Base-by-base conservation (phyloP, 2,888 invertebrate species). In the Hartigia nigra region DNA sequence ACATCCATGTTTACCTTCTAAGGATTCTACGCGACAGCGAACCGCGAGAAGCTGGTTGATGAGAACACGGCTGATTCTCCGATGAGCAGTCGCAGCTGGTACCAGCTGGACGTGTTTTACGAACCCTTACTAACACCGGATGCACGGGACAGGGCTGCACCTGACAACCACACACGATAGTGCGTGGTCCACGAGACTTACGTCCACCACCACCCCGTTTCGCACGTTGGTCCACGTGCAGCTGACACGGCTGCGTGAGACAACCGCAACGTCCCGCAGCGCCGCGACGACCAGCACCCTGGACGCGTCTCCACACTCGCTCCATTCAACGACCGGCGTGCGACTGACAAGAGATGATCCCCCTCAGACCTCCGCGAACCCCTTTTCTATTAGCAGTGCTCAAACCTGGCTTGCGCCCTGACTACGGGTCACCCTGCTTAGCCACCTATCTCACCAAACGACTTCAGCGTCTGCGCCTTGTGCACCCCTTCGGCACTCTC, bases 261-360 rank as follows among this genome's bases (percentile, higher is more conserved):
- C 90, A 90, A 70, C 88, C 89, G 84, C 90, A 90, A 74, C 89
- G 88, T 81, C 85, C 89, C 82, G 85, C 83, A 79, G 83, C 83
- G 80, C 88, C 87, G 74, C 90, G 89, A 84, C 89, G 90, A 77
- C 90, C 89, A 82, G 90, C 90, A 81, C 89, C 87, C 83, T 91
- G 91, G 78, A 91, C 91, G 80, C 91, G 90, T 87, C 88, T 90
- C 91, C 91, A 91, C 85, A 91, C 90, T 87, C 91, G 90, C 89
- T 91, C 91, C 91, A 91, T 91, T 90, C 90, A 87, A 90, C 90
- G 88, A 87, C 88, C 88, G 88, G 87, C 90, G 89, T 89, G 87
- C 87, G 85, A 91, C 91, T 91, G 87, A 85, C 83, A 84, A 78
- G 76, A 75, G 79, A 74, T 23, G 23, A 55, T 23, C 55, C 55